Conservation (phyloP, 1,140 invertebrate genomes). For the Bombus breviceps region DNA sequence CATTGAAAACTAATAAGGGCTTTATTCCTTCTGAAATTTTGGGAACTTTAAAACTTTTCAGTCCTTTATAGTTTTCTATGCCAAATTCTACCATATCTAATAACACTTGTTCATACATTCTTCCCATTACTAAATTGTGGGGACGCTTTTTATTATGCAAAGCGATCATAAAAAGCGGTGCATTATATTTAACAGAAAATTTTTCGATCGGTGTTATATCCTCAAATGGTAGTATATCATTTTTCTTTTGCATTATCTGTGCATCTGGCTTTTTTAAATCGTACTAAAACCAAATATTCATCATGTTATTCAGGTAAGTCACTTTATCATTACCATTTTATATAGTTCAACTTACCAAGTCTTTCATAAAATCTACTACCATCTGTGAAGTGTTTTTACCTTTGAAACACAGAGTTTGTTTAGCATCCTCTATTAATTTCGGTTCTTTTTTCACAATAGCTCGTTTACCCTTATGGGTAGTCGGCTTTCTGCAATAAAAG, state of each 20-base stretch:
- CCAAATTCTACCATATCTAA: constrained; percentile 99
- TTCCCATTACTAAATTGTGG: constrained; percentile 94
- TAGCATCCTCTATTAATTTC: constrained; percentile 94
- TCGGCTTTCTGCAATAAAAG: constrained; percentile 89
- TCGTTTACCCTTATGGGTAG: constrained; percentile 94
- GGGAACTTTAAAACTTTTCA: constrained; percentile 90
- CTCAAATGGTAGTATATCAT: constrained; percentile 94
- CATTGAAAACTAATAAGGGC: constrained; percentile 96
- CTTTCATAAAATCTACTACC: constrained; percentile 91
- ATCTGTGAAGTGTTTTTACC: constrained; percentile 92
- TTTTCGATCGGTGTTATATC: constrained; percentile 92
- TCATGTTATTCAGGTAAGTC: not conserved
- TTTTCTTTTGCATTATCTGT: constrained; percentile 90
- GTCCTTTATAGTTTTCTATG: constrained; percentile 90
- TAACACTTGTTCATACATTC: constrained; percentile 94
- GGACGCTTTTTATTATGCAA: constrained; percentile 97
- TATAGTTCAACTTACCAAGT: constrained; percentile 86
- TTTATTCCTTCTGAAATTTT: constrained; percentile 93
- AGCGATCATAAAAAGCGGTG: constrained; percentile 94
- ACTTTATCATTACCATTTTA: not conserved
- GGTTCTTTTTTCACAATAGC: constrained; percentile 91
- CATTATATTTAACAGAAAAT: constrained; percentile 93
- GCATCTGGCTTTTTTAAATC: constrained; percentile 93
- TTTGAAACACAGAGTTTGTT: constrained; percentile 92
- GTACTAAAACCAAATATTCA: constrained; percentile 82